Conservation (phyloP, 2,888 invertebrate species). For the Parnassius glacialis region DNA sequence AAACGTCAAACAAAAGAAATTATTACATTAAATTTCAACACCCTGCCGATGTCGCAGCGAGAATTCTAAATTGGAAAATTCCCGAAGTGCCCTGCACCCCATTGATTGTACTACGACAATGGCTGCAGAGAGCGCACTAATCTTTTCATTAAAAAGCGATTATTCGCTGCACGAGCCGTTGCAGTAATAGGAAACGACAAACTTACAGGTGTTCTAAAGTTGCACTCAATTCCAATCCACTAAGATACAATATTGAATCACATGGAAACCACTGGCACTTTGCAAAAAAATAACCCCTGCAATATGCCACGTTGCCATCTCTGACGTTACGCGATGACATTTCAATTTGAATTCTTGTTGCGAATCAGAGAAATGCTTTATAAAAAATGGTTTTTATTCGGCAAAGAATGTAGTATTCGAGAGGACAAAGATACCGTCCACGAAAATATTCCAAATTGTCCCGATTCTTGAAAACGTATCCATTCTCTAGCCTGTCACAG, state of each 20-base stretch:
- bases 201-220: constrained; percentile 30
- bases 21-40: constrained; percentile 10
- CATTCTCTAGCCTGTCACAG: constrained; percentile 6
- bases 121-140: constrained; percentile 59
- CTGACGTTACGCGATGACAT: constrained; percentile 67
- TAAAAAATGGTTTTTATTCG: constrained; percentile 17
- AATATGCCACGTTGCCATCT: constrained; percentile 61
- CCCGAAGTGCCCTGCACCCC: constrained; percentile 63
- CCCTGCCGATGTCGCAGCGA: constrained; percentile 42
- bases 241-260: constrained; percentile 40
- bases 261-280: constrained; percentile 28
- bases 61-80: constrained; percentile 70
- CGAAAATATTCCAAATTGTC: constrained; percentile 2
- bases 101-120: constrained; percentile 55
- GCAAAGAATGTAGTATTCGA: constrained; percentile 17
- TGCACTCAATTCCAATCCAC: constrained; percentile 34
- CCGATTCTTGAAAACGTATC: not conserved
- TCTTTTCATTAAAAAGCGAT: constrained; percentile 81
- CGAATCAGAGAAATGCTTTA: constrained; percentile 33
- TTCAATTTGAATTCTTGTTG: constrained; percentile 72
- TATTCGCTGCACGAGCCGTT: constrained; percentile 73
- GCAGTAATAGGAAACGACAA: constrained; percentile 68
- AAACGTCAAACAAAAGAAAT: constrained; percentile 27
- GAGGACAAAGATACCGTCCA: constrained; percentile 11
- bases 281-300: constrained; percentile 44